Conservation (phyloP, 2,113 vertebrate species). For the Abramis brama region DNA sequence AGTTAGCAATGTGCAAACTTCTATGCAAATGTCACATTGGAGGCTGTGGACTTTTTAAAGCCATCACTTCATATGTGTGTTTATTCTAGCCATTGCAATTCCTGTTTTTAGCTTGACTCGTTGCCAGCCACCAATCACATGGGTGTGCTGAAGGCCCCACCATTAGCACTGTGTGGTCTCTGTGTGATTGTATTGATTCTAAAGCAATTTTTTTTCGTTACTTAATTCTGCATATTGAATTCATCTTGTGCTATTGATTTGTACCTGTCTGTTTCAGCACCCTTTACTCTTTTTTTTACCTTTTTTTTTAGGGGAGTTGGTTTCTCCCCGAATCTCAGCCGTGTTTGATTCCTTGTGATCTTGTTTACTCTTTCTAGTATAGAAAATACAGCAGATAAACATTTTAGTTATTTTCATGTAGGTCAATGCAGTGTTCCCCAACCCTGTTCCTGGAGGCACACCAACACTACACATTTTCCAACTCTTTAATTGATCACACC, state of each 20-base stretch:
- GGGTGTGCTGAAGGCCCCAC: constrained; percentile 6
- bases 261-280: constrained; percentile 10
- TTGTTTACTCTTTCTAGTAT: not conserved
- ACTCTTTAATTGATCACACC: too few relatives aligned
- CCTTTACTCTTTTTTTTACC: not conserved
- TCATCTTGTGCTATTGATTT: constrained; percentile 19
- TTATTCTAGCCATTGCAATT: constrained; percentile 18
- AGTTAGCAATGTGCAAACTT: constrained; percentile 54
- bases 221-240: constrained; percentile 35
- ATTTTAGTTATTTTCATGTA: not conserved
- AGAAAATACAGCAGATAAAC: not conserved
- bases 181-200: constrained; percentile 42
- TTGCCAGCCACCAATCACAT: constrained; percentile 26
- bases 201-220: constrained; percentile 27
- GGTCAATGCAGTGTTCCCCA: not conserved
- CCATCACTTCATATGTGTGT: not conserved
- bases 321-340: not conserved
- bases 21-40: constrained; percentile 54
- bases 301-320: not conserved
- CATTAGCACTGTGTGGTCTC: constrained; percentile 15
- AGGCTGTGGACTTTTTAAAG: constrained; percentile 34
- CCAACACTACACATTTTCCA: too few relatives aligned
- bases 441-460: too few relatives aligned
- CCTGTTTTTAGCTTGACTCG: constrained; percentile 27
- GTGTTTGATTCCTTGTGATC: not conserved